Evolutionary conservation across 2,888 invertebrate genomes (phyloP).

Genomic region (Kuschelorhynchus macadamiae): DNA sequence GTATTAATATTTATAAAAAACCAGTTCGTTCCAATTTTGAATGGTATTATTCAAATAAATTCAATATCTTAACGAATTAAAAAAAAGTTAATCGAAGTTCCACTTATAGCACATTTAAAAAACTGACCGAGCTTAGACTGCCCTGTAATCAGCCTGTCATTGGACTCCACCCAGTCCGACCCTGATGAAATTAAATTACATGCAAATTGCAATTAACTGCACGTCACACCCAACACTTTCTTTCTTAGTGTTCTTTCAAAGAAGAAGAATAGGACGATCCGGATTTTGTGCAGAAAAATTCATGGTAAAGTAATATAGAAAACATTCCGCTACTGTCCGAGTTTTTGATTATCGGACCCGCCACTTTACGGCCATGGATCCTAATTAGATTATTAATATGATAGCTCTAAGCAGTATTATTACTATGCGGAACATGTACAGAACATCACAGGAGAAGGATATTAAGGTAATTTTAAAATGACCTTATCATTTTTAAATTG

Average conservation of each 20-base stretch:
- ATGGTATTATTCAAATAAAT: constrained; percentile 44
- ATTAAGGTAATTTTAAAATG: constrained; percentile 50
- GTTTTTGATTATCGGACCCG: constrained; percentile 62
- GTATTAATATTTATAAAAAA: too few species aligned
- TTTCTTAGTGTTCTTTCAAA: constrained; percentile 23
- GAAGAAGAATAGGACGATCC: constrained; percentile 22
- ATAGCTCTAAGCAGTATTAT: constrained; percentile 56
- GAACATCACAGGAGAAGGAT: constrained; percentile 40
- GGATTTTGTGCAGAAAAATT: constrained; percentile 45
- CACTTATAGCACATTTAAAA: constrained; percentile 60
- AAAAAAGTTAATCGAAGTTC: constrained; percentile 58
- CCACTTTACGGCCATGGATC: constrained; percentile 63
- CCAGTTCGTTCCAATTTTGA: neutral
- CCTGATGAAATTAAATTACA: constrained; percentile 70
- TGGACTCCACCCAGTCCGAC: constrained; percentile 68
- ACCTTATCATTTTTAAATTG: constrained; percentile 52
- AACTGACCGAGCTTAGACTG: constrained; percentile 57
- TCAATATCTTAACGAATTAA: constrained; percentile 34
- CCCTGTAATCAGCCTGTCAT: constrained; percentile 69
- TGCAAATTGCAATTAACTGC: constrained; percentile 62
- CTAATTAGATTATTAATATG: constrained; percentile 66
- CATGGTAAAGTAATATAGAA: constrained; percentile 58
- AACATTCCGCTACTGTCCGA: constrained; percentile 64
- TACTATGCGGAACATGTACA: constrained; percentile 52
- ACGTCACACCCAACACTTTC: constrained; percentile 57